These are phyloP conservation scores for Bimastos eiseni DNA, from an alignment of 2,888 invertebrate species.

Conservation along the genomic window DNA sequence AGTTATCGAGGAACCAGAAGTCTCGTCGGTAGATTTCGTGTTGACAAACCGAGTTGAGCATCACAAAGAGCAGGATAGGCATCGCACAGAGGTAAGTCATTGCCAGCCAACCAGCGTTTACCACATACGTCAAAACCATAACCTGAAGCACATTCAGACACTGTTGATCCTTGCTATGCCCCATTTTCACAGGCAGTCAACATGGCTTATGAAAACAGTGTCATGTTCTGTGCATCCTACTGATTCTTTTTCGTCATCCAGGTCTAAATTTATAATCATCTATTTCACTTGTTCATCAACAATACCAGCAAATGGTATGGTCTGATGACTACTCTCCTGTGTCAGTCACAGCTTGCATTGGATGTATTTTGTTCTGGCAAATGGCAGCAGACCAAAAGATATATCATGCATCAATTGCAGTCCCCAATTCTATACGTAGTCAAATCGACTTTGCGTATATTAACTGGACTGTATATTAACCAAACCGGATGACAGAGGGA, in stretches of 20 bases:
- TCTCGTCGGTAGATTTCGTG: slow-evolving; percentile 52
- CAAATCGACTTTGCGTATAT: too few species aligned
- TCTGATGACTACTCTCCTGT: too few species aligned
- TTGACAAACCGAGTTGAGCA: slow-evolving; percentile 52
- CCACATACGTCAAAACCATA: slow-evolving; percentile 54
- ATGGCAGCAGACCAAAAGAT: too few species aligned
- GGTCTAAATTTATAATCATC: neutral
- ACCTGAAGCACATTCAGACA: slow-evolving; percentile 48
- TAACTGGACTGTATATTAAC: too few species aligned
- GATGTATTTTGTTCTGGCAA: too few species aligned
- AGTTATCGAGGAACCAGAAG: slow-evolving; percentile 45
- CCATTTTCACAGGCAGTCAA: neutral
- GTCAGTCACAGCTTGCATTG: too few species aligned
- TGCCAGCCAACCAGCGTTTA: slow-evolving; percentile 57
- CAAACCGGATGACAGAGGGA: too few species aligned
- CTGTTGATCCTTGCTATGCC: neutral
- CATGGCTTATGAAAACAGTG: neutral
- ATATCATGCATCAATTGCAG: too few species aligned
- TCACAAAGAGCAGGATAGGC: slow-evolving; percentile 54
- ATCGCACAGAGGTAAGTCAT: slow-evolving; percentile 52
- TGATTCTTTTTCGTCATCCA: neutral
- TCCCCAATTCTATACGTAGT: too few species aligned
- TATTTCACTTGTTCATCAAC: too few species aligned
- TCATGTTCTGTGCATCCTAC: neutral
- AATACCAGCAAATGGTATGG: too few species aligned